Percentiles rank a stretch among this genome's conserved stretches.
phyloP scores from a whole-genome alignment of 2,797 vertebrate genomes.

The Parotocinclus haroldoi region DNA sequence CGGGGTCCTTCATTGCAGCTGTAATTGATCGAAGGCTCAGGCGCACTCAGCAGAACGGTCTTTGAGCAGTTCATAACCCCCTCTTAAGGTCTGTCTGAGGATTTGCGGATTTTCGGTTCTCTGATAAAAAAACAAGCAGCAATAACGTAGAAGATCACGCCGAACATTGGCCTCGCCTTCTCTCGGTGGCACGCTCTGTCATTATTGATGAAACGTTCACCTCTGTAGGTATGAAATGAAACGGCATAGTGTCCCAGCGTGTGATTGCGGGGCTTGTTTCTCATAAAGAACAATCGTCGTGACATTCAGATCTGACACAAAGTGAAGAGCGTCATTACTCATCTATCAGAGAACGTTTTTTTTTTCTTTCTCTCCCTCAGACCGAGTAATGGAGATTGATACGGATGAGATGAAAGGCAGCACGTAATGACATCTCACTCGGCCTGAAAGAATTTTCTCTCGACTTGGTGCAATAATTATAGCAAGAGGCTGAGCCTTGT shows the following conservation, averaged over 20 bases:
- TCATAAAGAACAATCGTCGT: conserved; percentile 53
- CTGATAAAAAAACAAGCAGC: neutral
- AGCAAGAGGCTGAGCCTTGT: conserved; percentile 26
- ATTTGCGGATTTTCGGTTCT: neutral
- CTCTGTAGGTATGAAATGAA: conserved; percentile 1
- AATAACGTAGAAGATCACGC: neutral
- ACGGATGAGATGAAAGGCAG: conserved; percentile 37
- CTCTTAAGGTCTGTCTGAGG: neutral
- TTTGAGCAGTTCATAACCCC: no score
- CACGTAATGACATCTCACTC: conserved; percentile 27
- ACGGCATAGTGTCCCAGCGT: conserved; percentile 11
- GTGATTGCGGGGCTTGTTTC: conserved; percentile 54
- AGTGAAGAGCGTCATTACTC: conserved; percentile 45
- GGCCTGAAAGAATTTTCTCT: conserved; percentile 31
- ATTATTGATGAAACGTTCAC: neutral
- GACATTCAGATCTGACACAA: conserved; percentile 44
- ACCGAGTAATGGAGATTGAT: conserved; percentile 44
- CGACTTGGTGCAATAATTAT: conserved; percentile 14
- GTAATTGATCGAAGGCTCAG: no score
- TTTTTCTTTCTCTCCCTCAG: conserved; percentile 7
- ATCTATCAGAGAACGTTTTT: conserved; percentile 40
- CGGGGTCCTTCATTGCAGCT: no score
- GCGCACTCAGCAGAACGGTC: no score
- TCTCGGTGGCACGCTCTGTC: neutral
- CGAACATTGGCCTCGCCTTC: neutral